Evolutionary conservation across 2,888 invertebrate species (phyloP).

Genomic region (Drosophila paramelanica): DNA sequence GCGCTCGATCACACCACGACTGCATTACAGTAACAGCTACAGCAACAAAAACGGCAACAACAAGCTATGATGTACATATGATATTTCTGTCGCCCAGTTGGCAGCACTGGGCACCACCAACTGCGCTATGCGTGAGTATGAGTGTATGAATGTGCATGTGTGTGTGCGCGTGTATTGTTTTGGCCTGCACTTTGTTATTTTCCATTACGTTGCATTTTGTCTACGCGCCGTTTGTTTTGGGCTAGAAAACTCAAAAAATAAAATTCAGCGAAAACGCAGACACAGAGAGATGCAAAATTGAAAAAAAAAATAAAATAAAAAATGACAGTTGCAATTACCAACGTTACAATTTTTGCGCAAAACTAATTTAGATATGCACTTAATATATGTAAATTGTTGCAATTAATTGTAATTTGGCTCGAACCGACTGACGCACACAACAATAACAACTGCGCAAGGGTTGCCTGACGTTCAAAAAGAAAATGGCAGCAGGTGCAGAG

Average conservation of each 20-base stretch:
- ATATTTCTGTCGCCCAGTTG: constrained; percentile 42
- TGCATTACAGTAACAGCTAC: constrained; percentile 24
- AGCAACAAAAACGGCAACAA: constrained; percentile 18
- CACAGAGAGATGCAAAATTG: neutral
- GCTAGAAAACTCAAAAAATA: constrained; percentile 8
- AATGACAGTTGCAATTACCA: constrained; percentile 33
- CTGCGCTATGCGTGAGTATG: constrained; percentile 1
- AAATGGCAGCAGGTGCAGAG: constrained; percentile 78
- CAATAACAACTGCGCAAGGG: constrained; percentile 48
- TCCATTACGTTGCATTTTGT: constrained; percentile 60
- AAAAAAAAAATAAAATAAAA: constrained; percentile 8
- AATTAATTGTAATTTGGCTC: constrained; percentile 70
- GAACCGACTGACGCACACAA: constrained; percentile 42
- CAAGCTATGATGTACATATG: constrained; percentile 33
- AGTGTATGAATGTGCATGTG: neutral
- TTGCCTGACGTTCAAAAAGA: constrained; percentile 68
- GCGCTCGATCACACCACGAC: constrained; percentile 45
- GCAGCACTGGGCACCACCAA: constrained; percentile 48
- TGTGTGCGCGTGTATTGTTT: constrained; percentile 48
- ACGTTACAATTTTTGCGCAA: constrained; percentile 40
- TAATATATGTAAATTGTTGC: constrained; percentile 69
- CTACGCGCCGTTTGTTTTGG: constrained; percentile 43
- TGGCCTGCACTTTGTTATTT: constrained; percentile 64
- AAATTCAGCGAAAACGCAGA: constrained; percentile 19
- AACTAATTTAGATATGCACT: constrained; percentile 34